Evolutionary conservation across 2,113 vertebrate genomes (phyloP), one percentile per base, ranked within the genome.

Genomic region (Ophiodon elongatus): DNA sequence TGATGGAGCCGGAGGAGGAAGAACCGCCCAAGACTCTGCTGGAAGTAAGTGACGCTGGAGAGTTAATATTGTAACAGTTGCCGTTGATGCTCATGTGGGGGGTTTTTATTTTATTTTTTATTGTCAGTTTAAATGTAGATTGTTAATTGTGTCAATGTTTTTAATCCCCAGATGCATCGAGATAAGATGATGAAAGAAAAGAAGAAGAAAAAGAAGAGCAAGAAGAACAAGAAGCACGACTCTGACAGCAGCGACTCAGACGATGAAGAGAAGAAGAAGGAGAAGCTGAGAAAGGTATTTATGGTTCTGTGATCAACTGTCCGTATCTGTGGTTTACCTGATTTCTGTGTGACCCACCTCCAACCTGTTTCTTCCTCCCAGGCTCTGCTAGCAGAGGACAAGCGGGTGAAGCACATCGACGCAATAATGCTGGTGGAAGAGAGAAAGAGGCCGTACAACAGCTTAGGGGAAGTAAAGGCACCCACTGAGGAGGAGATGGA

Each of bases 401-500:
- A 97, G 88, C 95, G 97, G 27, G 95, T 97, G 83, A 97, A 97
- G 79, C 96, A 98, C 0, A 94, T 99, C 23, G 96, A 97, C 3
- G 95, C 96, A 67, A 92, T 98, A 60, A 94, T 99, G 97, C 97
- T 97, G 91, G 0, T 97, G 2, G 98, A 99, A 37, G 98, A 99
- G 91, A 96, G 97, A 91, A 99, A 99, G 90, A 94, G 98, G 57
- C 97, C 97, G 0, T 99, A 98, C 92, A 96, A 88, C 92, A 99
- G 96, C 82, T 43, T 97, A 0, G 94, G 93, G 87, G 98, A 98
- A 85, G 85, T 95, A 27, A 96, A 96, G 73, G 98, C 98, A 29
- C 98, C 98, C 63, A 97, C 98, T 0, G 98, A 99, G 86, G 98
- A 99, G 91, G 98, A 99, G 90, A 97, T 99, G 96, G 98, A 99